A percentile compares a stretch with the other conserved stretches of the same genome.
Evolutionary conservation across 2,797 vertebrate genomes (phyloP).

Genomic region (Acomys russatus): DNA sequence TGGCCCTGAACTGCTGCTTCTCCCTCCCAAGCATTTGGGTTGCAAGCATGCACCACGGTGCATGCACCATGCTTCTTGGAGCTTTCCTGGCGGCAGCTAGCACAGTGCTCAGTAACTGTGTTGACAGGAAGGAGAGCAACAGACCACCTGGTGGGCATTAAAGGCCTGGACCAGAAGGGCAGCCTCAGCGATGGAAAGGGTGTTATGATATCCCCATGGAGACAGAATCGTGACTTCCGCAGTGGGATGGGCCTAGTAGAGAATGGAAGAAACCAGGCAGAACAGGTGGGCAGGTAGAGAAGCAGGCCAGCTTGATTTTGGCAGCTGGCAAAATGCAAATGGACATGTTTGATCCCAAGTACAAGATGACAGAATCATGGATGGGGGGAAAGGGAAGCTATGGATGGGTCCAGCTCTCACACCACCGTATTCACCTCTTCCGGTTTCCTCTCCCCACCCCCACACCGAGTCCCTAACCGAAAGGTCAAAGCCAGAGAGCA

Average conservation of each 20-base stretch:
- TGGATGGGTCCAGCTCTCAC: neutral
- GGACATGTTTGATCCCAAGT: neutral
- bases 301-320: neutral
- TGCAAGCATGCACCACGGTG: neutral
- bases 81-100: neutral
- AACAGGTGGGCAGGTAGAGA: neutral
- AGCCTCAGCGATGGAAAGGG: slow-evolving; percentile 25
- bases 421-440: neutral
- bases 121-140: neutral
- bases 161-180: neutral
- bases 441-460: neutral
- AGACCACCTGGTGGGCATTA: neutral
- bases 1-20: neutral
- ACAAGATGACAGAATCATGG: neutral
- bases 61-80: neutral
- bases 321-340: slow-evolving; percentile 18
- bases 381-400: neutral
- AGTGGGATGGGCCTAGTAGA: neutral
- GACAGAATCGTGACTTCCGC: neutral
- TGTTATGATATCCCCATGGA: neutral
- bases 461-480: neutral
- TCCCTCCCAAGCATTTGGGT: neutral
- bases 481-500: neutral
- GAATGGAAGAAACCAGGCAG: neutral
- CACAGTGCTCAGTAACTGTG: neutral